phyloP scores from a whole-genome alignment of 2,113 vertebrate genomes.

The Vulpes vulpes region DNA sequence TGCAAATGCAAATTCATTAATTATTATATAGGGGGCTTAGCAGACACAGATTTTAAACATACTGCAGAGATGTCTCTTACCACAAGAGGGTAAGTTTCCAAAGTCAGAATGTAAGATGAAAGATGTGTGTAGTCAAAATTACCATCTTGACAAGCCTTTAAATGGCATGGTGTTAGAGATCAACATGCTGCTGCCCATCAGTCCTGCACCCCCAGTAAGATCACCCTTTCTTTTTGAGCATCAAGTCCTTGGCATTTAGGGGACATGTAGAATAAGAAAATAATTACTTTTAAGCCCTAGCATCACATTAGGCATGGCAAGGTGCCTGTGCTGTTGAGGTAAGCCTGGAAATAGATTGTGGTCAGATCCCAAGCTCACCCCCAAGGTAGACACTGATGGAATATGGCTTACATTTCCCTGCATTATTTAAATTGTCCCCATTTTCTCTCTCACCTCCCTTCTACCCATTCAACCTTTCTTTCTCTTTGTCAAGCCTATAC shows the following conservation, averaged over 20 bases:
- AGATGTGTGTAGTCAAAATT: neutral
- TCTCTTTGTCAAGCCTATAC: neutral
- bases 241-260: neutral
- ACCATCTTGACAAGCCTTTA: neutral
- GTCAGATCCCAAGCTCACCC: neutral
- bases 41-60: slow-evolving; percentile 51
- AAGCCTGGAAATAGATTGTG: neutral
- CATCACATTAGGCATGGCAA: neutral
- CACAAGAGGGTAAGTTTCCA: neutral
- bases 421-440: slow-evolving; percentile 1
- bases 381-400: neutral
- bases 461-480: neutral
- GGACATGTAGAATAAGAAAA: neutral
- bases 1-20: slow-evolving; percentile 76
- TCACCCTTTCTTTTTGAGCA: neutral
- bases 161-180: neutral
- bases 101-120: neutral
- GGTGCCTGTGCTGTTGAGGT: neutral
- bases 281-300: neutral
- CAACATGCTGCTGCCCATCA: neutral
- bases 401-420: neutral
- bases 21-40: slow-evolving; percentile 75
- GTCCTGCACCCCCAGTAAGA: neutral
- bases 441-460: neutral
- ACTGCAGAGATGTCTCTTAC: neutral